Base-by-base conservation (phyloP, 2,797 vertebrate species). In the Dendrocincla fuliginosa region DNA sequence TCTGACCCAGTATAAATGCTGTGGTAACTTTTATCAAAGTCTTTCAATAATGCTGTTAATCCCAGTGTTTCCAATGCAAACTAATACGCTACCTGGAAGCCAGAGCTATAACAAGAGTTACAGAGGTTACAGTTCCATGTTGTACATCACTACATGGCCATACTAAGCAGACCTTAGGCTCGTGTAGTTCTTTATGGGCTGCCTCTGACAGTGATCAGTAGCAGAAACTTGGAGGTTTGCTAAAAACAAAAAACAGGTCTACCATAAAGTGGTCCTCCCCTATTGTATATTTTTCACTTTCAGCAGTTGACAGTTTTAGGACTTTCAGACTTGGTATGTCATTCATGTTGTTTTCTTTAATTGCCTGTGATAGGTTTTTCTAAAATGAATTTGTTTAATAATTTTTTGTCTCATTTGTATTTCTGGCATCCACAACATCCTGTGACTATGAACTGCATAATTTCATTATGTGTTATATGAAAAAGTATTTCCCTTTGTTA, bases 401-500 rank as follows among this genome's bases (percentile, higher is more conserved):
- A 6, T 88, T 95, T 91, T 92, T 74, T 37, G 60, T 53, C 69
- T 86, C 32, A 44, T 91, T 91, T 94, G 32, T 96, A 71, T 94
- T 92, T 94, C 90, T 95, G 86, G 85, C 65, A 86, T 88, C 69
- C 57, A 86, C 73, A 96, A 52, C 67, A 95, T 96, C 93, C 95
- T 95, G 79, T 95, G 50, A 75, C 83, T 16, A 10, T 49, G 18
- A 75, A 50, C 32, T 69, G 50, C 32, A 2, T 71, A 81, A 97
- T 14, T 68, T 13, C 71, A 89, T 97, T 88, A 30, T 5, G 18
- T 65, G 9, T 69, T 57, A 22, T 30, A 63, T 93, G 91, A 90
- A 88, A 73, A 88, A 95, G 39, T 84, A 61, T 93, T 97, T 97
- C 96, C 95, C 65, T 96, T 83, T 93, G 52, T 87, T 94, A 91